A percentile compares a stretch with the other conserved stretches of the same genome.
Conservation (phyloP, 1,140 invertebrate genomes). For the Bicyclus anynana region DNA sequence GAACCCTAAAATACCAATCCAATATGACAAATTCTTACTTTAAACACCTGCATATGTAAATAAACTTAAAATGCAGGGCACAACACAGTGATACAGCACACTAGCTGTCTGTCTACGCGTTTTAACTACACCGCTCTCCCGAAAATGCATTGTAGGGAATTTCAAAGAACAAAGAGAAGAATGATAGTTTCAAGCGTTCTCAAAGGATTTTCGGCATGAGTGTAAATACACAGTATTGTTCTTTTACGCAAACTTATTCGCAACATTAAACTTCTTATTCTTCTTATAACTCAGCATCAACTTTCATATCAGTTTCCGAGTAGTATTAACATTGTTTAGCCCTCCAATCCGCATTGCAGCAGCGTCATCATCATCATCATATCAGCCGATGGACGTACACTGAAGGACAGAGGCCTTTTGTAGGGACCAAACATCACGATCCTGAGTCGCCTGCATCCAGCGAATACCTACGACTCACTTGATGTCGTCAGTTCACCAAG, state of each 20-base stretch:
- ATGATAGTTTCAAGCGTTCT: slow-evolving; percentile 10
- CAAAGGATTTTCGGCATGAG: slow-evolving; percentile 12
- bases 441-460: too few relatives aligned
- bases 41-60: not conserved
- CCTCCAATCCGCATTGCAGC: too few relatives aligned
- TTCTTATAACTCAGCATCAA: too few relatives aligned
- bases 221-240: slow-evolving; percentile 10
- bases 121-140: slow-evolving; percentile 1
- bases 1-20: too few relatives aligned
- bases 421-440: too few relatives aligned
- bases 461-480: too few relatives aligned
- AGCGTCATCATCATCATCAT: too few relatives aligned
- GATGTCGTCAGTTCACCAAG: too few relatives aligned
- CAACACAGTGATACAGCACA: not conserved
- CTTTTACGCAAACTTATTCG: not conserved
- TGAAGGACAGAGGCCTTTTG: too few relatives aligned
- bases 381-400: too few relatives aligned
- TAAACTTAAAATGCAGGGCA: not conserved
- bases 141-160: slow-evolving; percentile 8
- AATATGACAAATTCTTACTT: not conserved
- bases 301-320: too few relatives aligned
- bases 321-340: too few relatives aligned
- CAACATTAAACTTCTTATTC: slow-evolving; percentile 6
- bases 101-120: slow-evolving; percentile 5
- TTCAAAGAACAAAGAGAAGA: slow-evolving; percentile 12